Conservation (phyloP, 2,113 vertebrate genomes). For the Colaptes auratus region DNA sequence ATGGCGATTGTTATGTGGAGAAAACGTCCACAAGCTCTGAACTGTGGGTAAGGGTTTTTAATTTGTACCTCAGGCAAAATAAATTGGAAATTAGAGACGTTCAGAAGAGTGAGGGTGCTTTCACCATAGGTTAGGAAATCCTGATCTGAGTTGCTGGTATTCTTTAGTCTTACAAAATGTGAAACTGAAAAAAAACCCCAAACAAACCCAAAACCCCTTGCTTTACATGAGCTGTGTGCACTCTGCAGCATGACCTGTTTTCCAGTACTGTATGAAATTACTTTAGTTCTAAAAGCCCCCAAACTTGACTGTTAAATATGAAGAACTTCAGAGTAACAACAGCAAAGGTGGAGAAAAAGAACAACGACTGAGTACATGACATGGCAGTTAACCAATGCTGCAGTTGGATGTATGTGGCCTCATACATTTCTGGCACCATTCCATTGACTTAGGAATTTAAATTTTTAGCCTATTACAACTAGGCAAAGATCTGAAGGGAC, state of each 20-base stretch:
- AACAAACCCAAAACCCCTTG: no score
- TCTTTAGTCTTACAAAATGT: slow-evolving; percentile 9
- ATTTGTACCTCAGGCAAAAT: slow-evolving; percentile 58
- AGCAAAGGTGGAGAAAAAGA: background rate
- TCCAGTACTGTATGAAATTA: background rate
- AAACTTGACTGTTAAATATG: background rate
- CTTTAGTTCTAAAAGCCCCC: background rate
- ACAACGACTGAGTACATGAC: background rate
- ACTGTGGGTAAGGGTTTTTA: slow-evolving; percentile 39
- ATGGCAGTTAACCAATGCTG: background rate
- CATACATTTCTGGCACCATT: background rate
- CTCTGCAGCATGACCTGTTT: background rate
- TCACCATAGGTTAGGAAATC: background rate
- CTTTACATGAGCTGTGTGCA: background rate
- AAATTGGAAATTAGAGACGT: slow-evolving; percentile 8
- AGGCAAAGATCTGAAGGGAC: background rate
- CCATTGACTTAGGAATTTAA: background rate
- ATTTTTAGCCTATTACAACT: background rate
- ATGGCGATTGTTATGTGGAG: slow-evolving; percentile 31
- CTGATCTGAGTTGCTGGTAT: background rate
- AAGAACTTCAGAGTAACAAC: background rate
- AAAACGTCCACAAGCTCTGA: slow-evolving; percentile 31
- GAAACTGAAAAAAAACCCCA: background rate
- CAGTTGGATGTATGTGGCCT: background rate
- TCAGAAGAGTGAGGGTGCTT: background rate